Evolutionary conservation across 37 sponge, comb jelly and placozoan genomes (phyloP).

Genomic region (Tethya wilhelma): DNA sequence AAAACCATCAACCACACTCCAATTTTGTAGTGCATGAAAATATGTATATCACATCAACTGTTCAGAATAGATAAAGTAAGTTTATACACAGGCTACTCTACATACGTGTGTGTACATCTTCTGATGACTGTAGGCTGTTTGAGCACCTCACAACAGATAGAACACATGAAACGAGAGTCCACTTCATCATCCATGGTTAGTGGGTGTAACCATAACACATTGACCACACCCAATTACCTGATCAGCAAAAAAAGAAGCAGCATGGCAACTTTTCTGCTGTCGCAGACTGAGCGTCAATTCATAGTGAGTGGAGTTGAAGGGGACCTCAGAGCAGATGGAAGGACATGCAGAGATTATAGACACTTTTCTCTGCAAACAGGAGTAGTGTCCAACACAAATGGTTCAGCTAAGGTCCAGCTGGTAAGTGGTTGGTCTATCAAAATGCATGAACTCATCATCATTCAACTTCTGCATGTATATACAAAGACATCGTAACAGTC

Average conservation of each 20-base stretch:
- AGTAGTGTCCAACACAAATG: slow-evolving; percentile 84
- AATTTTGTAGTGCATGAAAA: too few species aligned
- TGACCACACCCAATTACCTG: neutral
- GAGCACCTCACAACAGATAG: slow-evolving; percentile 63
- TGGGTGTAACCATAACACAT: neutral
- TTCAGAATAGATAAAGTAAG: too few species aligned
- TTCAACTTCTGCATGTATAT: too few species aligned
- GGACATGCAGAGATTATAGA: slow-evolving; percentile 73
- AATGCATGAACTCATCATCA: too few species aligned
- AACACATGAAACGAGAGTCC: slow-evolving; percentile 54
- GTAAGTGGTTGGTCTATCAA: too few species aligned
- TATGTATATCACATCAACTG: too few species aligned
- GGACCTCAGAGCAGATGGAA: slow-evolving; percentile 80
- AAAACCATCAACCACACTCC: too few species aligned
- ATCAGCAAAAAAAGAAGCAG: neutral
- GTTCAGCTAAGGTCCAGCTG: slow-evolving; percentile 76
- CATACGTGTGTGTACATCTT: slow-evolving; percentile 34
- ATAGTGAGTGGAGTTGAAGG: slow-evolving; percentile 70
- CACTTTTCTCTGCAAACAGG: slow-evolving; percentile 60
- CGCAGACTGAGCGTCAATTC: slow-evolving; percentile 57
- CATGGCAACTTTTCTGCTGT: slow-evolving; percentile 58
- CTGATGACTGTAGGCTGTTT: slow-evolving; percentile 27
- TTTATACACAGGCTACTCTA: too few species aligned
- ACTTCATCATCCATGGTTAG: slow-evolving; percentile 19
- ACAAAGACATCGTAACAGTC: too few species aligned